Percentiles rank a stretch among this genome's conserved stretches.
These are phyloP conservation scores for Pseudochromis fuscus DNA, from an alignment of 2,797 vertebrate genomes.

Conservation along the genomic window DNA sequence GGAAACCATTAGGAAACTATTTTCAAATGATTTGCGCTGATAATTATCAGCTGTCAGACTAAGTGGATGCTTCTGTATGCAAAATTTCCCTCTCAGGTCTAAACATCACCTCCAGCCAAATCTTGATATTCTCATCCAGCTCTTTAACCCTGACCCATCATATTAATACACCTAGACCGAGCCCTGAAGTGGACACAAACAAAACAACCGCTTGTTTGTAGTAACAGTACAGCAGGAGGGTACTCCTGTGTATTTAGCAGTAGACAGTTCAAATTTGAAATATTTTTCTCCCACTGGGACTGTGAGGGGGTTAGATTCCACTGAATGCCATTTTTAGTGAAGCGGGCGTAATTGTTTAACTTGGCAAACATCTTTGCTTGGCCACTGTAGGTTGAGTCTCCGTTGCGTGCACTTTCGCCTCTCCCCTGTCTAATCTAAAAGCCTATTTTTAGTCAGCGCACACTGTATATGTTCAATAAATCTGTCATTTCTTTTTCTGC, in stretches of 20 bases:
- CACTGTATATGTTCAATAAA: slow-evolving; percentile 45
- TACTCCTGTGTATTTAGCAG: slow-evolving; percentile 30
- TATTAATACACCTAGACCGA: background rate
- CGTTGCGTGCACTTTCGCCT: slow-evolving; percentile 40
- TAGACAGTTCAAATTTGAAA: slow-evolving; percentile 37
- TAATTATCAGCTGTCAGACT: background rate
- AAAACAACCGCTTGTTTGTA: slow-evolving; percentile 22
- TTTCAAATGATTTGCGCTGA: background rate
- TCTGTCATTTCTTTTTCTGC: slow-evolving; percentile 40
- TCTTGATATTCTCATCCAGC: background rate
- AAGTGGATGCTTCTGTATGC: slow-evolving; percentile 1
- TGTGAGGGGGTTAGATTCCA: slow-evolving; percentile 53
- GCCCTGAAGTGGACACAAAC: slow-evolving; percentile 11
- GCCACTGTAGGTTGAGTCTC: slow-evolving; percentile 40
- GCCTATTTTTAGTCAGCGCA: slow-evolving; percentile 55
- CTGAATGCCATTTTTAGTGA: slow-evolving; percentile 64
- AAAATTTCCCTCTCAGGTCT: background rate
- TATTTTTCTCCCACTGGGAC: slow-evolving; percentile 44
- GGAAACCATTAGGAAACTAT: background rate
- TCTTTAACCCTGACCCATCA: slow-evolving; percentile 6
- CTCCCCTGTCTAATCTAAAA: slow-evolving; percentile 50
- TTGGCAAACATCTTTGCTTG: slow-evolving; percentile 56
- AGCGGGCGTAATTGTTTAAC: slow-evolving; percentile 64
- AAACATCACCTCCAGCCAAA: background rate
- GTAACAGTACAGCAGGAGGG: slow-evolving; percentile 14